Evolutionary conservation across 2,888 invertebrate genomes (phyloP).

Genomic region (Mythimna impura): DNA sequence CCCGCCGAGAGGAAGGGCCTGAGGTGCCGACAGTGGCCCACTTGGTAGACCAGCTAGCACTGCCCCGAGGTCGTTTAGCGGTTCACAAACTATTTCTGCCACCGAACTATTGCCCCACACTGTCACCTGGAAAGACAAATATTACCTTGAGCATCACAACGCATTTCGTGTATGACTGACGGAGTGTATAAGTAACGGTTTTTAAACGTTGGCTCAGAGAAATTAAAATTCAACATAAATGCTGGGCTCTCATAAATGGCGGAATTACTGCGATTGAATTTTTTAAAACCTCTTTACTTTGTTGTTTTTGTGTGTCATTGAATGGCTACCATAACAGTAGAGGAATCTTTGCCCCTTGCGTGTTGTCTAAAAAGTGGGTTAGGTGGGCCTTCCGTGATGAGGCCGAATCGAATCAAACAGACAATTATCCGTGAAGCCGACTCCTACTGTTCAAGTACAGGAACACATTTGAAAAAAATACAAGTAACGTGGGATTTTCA

Average conservation of each 20-base stretch:
- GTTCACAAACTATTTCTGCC: conserved; percentile 85
- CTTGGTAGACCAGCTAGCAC: conserved; percentile 82
- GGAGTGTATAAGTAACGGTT: conserved; percentile 45
- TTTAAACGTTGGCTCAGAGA: conserved; percentile 41
- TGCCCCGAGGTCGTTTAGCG: conserved; percentile 85
- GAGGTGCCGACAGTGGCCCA: conserved; percentile 81
- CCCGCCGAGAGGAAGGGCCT: conserved; percentile 77
- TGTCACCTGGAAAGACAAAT: conserved; percentile 79
- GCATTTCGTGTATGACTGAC: conserved; percentile 44
- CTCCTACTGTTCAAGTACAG: conserved; percentile 46
- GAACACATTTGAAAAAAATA: conserved; percentile 42
- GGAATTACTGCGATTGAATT: conserved; percentile 49
- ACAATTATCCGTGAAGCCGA: conserved; percentile 47
- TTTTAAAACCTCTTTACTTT: conserved; percentile 47
- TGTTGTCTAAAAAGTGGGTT: conserved; percentile 54
- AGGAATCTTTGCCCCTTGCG: conserved; percentile 48
- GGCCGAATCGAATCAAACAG: conserved; percentile 49
- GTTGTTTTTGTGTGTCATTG: conserved; percentile 49
- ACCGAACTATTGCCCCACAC: conserved; percentile 85
- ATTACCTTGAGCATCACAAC: conserved; percentile 37
- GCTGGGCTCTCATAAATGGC: conserved; percentile 47
- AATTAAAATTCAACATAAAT: conserved; percentile 61
- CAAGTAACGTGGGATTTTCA: conserved; percentile 61
- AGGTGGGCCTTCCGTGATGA: conserved; percentile 50
- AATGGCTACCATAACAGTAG: conserved; percentile 51